Conservation (phyloP, 1,140 invertebrate genomes). For the Colletes latitarsis region DNA sequence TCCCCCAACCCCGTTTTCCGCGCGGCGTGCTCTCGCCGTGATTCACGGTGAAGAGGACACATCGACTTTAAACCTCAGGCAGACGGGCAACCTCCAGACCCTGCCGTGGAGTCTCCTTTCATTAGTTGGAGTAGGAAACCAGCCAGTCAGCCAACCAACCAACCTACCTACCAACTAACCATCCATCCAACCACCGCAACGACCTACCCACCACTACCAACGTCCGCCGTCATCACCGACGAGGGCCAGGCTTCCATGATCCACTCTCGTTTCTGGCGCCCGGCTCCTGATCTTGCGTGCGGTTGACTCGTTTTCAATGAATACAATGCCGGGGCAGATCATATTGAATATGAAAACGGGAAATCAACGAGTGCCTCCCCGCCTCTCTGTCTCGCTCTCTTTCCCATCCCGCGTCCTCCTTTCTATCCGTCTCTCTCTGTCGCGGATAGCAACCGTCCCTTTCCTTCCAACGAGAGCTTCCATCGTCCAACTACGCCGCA, state of each 20-base stretch:
- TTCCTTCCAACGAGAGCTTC: not conserved
- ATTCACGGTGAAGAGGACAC: conserved; percentile 73
- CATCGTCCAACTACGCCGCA: conserved; percentile 27
- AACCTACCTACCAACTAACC: conserved; percentile 75
- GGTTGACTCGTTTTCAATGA: conserved; percentile 82
- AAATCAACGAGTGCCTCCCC: conserved; percentile 78
- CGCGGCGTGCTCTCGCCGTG: conserved; percentile 31
- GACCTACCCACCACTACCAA: conserved; percentile 61
- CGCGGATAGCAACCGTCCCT: not conserved
- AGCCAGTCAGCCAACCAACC: conserved; percentile 75
- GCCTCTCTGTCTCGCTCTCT: not conserved
- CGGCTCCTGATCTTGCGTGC: conserved; percentile 78
- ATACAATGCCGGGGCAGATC: conserved; percentile 79
- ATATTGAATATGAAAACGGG: conserved; percentile 82
- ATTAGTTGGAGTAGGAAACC: conserved; percentile 80
- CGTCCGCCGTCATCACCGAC: conserved; percentile 57
- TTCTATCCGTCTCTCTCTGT: conserved; percentile 1
- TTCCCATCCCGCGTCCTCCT: not conserved
- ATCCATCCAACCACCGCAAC: conserved; percentile 72
- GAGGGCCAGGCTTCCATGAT: conserved; percentile 68
- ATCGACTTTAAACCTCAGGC: conserved; percentile 76
- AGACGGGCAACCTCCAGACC: conserved; percentile 72
- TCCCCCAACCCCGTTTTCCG: not conserved
- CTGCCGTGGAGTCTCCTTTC: conserved; percentile 77
- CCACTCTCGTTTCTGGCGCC: conserved; percentile 71